A percentile compares a stretch with the other conserved stretches of the same genome.
Evolutionary conservation across 2,113 vertebrate species (phyloP).

Genomic region (Rhynchopsitta pachyrhyncha): DNA sequence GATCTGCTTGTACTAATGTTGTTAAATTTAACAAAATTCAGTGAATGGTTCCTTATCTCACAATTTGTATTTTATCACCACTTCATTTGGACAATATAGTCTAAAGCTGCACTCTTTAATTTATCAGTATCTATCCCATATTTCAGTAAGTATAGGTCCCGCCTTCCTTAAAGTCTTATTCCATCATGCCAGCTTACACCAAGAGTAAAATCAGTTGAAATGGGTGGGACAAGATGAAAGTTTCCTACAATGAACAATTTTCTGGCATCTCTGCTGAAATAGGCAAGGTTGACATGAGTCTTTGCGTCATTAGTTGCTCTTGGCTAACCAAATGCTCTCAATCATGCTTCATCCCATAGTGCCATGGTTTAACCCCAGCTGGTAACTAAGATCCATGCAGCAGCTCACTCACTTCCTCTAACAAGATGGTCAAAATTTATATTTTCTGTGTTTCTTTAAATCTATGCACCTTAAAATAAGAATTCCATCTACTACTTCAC

Average conservation of each 20-base stretch:
- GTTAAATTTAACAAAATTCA: background rate
- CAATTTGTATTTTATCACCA: background rate
- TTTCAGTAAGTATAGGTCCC: rapidly evolving
- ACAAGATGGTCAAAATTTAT: background rate
- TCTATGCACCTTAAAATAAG: background rate
- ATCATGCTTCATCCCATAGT: rapidly evolving
- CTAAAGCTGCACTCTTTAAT: background rate
- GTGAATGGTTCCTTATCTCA: background rate
- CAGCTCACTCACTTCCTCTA: background rate
- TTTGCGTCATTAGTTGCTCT: background rate
- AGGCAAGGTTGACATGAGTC: background rate
- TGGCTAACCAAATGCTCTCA: background rate
- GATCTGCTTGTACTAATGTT: background rate
- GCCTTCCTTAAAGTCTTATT: background rate
- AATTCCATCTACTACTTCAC: background rate
- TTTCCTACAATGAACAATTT: background rate
- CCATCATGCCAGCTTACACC: background rate
- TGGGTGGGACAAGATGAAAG: background rate
- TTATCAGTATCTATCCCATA: background rate
- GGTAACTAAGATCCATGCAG: background rate
- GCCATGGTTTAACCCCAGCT: background rate
- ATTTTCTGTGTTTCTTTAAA: background rate
- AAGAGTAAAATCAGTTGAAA: background rate
- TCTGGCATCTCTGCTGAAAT: background rate
- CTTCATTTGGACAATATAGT: background rate